Evolutionary conservation across 1,140 invertebrate species (phyloP).

Genomic region (Lepidotrigona ventralis): DNA sequence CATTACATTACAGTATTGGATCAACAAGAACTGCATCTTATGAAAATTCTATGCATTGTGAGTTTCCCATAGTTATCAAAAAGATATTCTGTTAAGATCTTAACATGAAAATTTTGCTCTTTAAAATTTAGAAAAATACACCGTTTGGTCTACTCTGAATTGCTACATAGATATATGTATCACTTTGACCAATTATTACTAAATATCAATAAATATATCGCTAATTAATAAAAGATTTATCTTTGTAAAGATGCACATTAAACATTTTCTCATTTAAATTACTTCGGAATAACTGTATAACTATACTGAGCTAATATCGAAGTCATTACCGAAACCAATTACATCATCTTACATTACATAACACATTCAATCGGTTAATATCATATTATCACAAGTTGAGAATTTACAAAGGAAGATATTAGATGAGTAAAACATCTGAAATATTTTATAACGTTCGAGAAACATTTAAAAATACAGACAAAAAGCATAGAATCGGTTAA

Average conservation of each 20-base stretch:
- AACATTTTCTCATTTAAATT: constrained; percentile 42
- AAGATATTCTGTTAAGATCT: constrained; percentile 40
- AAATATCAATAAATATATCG: constrained; percentile 53
- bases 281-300: constrained; percentile 34
- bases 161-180: constrained; percentile 71
- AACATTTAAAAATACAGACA: constrained; percentile 49
- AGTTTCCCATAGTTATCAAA: constrained; percentile 43
- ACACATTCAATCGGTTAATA: constrained; percentile 45
- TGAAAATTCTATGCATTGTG: constrained; percentile 22
- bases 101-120: constrained; percentile 55
- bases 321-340: constrained; percentile 45
- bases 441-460: constrained; percentile 51
- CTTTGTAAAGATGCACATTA: constrained; percentile 35
- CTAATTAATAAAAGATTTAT: constrained; percentile 53
- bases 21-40: constrained; percentile 47
- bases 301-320: constrained; percentile 44
- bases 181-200: constrained; percentile 65
- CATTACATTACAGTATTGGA: constrained; percentile 18
- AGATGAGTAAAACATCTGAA: constrained; percentile 50
- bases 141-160: constrained; percentile 67
- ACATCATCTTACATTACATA: constrained; percentile 43
- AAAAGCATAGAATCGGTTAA: constrained; percentile 68
- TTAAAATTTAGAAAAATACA: constrained; percentile 78
- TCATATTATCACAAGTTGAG: constrained; percentile 61
- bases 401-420: constrained; percentile 60